A percentile compares a stretch with the other conserved stretches of the same genome.
These are phyloP conservation scores for Triplophysa siluroides DNA, from an alignment of 2,113 vertebrate genomes.

Conservation along the genomic window DNA sequence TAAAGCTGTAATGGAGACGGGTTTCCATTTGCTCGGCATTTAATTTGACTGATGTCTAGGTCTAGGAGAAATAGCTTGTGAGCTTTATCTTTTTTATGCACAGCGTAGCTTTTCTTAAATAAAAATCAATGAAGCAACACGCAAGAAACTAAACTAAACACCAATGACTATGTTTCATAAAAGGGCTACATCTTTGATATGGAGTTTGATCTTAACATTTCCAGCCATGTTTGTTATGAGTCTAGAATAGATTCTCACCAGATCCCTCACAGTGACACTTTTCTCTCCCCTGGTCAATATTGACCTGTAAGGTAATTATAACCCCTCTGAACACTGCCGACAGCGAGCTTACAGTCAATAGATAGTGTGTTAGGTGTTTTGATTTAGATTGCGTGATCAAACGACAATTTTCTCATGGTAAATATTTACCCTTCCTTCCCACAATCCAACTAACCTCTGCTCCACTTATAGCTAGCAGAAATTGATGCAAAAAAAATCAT, in stretches of 20 bases:
- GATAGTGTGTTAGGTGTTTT: conserved; percentile 23
- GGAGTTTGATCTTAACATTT: background rate
- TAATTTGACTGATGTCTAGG: no score
- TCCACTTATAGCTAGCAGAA: background rate
- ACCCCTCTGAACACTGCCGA: conserved; percentile 43
- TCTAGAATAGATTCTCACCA: conserved; percentile 41
- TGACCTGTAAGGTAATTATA: conserved; percentile 56
- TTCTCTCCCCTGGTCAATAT: conserved; percentile 51
- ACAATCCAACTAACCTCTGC: no score
- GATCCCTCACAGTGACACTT: conserved; percentile 37
- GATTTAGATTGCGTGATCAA: conserved; percentile 51
- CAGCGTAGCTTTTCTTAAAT: no score
- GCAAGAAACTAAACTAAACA: no score
- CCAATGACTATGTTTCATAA: no score
- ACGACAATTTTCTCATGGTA: conserved; percentile 27
- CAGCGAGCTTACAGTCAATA: conserved; percentile 32
- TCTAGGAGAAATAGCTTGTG: no score
- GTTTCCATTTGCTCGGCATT: no score
- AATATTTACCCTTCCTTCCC: conserved; percentile 40
- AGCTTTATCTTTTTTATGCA: no score
- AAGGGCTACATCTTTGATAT: no score
- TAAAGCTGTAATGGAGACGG: no score
- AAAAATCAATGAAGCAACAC: no score
- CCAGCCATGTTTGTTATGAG: conserved; percentile 34
- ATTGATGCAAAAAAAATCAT: background rate